Evolutionary conservation across 2,888 invertebrate species (phyloP), one percentile per base, ranked within the genome.

Genomic region (Caenorhabditis uteleia): DNA sequence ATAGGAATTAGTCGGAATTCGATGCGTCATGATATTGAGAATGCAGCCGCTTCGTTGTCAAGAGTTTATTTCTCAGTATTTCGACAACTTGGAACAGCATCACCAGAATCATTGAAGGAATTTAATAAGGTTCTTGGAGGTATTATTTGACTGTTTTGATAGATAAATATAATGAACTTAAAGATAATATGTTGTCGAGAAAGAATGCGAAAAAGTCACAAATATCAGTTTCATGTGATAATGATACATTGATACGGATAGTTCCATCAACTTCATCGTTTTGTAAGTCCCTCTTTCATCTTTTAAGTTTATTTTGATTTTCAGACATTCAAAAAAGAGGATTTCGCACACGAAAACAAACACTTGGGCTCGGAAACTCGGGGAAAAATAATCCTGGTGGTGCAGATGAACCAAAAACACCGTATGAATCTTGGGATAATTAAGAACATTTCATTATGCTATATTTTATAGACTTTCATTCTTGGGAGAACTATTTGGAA

Each of bases 311-410:
- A 43, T 20, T 36, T 10, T 7, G 1, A n/a, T 44, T 51, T 70
- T 27, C 29, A 76, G 76, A 61, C 34, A 59, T 76, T 40, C 72
- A 73, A 54, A 62, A 69, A 38, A 67, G 76, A 3, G 76, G 76
- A 20, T 76, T 76, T 39, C 60, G 76, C 7, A 70, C 73, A 21
- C 20, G 51, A 14, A 47, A 33, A 21, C 54, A 56, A 42, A 49
- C 62, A 14, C 45, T 59, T 6, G 65, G 65, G n/a, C 45, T 55
- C 2, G 58, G 57, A 44, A 57, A n/a, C n/a, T 18, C 34, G n/a
- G 51, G 51, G 27, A 62, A 51, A 38, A 18, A 16, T 27, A 14
- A 10, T 31, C 16, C 18, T 3, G 8, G 16, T 12, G 5, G 16
- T 12, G 14, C 20, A 16, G 62, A 62, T 10, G 62, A 62, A 38